These are phyloP conservation scores for Cheilosia vernalis DNA, from an alignment of 2,888 invertebrate species.

Conservation along the genomic window DNA sequence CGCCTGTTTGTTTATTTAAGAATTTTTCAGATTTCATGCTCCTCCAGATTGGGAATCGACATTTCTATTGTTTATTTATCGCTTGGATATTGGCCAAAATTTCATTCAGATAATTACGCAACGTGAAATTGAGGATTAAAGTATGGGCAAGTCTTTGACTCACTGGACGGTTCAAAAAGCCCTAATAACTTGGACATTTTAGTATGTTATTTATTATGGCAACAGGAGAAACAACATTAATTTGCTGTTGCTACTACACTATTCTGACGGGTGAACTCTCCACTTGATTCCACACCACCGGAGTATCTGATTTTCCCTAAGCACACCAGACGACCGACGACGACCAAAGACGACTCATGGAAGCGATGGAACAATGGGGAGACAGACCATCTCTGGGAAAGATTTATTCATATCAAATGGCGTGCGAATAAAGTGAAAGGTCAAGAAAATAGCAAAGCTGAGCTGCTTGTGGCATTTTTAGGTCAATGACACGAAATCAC, in stretches of 20 bases:
- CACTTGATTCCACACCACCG: not conserved
- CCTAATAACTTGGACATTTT: constrained; percentile 36
- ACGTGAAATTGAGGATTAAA: constrained; percentile 45
- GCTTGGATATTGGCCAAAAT: constrained; percentile 69
- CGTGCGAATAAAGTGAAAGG: constrained; percentile 57
- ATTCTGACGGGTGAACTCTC: not conserved
- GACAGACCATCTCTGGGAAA: constrained; percentile 16
- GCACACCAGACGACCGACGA: not conserved
- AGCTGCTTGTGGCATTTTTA: constrained; percentile 63
- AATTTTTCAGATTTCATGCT: constrained; percentile 60
- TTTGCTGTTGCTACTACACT: constrained; percentile 50
- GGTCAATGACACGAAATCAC: constrained; percentile 66
- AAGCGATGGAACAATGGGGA: constrained; percentile 27
- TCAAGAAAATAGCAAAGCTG: constrained; percentile 40
- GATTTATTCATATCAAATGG: constrained; percentile 52
- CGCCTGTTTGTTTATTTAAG: constrained; percentile 48
- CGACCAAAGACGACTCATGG: not conserved
- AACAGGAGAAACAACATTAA: constrained; percentile 28
- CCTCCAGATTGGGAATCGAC: constrained; percentile 75
- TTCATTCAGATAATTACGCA: constrained; percentile 75
- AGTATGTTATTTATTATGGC: not conserved
- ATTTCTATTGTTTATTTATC: constrained; percentile 69
- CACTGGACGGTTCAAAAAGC: constrained; percentile 28
- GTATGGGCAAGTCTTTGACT: constrained; percentile 12
- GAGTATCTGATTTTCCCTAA: constrained; percentile 12